These are phyloP conservation scores for Eleginops maclovinus DNA, from an alignment of 2,113 vertebrate genomes.

Conservation along the genomic window DNA sequence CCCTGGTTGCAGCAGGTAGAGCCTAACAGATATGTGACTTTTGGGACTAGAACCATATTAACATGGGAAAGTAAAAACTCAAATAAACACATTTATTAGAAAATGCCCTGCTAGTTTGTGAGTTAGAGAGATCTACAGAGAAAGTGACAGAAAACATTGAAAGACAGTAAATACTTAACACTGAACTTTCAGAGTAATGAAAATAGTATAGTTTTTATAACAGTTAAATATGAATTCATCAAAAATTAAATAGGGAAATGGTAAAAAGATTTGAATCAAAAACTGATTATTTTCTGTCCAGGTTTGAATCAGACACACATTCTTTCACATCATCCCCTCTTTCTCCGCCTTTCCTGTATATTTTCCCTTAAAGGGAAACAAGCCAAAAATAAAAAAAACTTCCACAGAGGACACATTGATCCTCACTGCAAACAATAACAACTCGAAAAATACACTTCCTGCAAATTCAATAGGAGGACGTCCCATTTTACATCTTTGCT, in stretches of 20 bases:
- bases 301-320: no score
- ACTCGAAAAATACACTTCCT: no score
- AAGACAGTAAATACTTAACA: not conserved
- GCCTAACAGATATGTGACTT: not conserved
- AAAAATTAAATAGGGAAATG: not conserved
- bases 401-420: no score
- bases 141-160: not conserved
- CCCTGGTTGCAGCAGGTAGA: not conserved
- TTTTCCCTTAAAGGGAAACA: no score
- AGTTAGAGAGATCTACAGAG: not conserved
- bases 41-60: not conserved
- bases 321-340: no score
- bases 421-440: no score
- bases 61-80: not conserved
- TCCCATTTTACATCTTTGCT: slow-evolving; percentile 18
- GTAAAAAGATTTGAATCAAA: not conserved
- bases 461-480: not conserved
- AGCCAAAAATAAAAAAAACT: no score
- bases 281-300: no score
- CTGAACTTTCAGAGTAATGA: not conserved
- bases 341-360: no score
- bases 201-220: not conserved
- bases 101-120: not conserved
- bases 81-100: not conserved
- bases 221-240: not conserved